A percentile compares a stretch with the other conserved stretches of the same genome.
phyloP scores from a whole-genome alignment of 2,888 invertebrate genomes.

The Yponomeuta sedellus region DNA sequence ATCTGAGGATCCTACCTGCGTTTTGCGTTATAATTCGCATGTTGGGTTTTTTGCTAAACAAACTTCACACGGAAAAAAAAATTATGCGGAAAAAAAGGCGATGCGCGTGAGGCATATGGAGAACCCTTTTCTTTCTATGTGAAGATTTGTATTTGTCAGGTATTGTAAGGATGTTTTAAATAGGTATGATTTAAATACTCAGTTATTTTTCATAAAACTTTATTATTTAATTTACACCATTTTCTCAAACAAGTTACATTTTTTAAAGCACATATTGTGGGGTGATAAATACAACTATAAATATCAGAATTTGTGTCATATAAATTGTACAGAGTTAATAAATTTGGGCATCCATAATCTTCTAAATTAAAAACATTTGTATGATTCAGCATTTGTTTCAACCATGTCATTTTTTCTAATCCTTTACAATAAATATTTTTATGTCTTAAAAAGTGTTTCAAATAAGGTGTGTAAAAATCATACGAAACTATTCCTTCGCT shows the following conservation, averaged over 20 bases:
- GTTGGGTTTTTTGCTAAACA: too few species aligned
- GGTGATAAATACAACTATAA: slow-evolving; percentile 15
- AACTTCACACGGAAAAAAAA: too few species aligned
- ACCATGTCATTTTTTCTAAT: slow-evolving; percentile 11
- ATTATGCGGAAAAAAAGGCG: too few species aligned
- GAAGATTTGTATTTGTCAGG: too few species aligned
- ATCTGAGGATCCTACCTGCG: too few species aligned
- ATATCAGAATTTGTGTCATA: slow-evolving; percentile 3
- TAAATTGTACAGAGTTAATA: slow-evolving; percentile 1
- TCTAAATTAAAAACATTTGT: slow-evolving; percentile 15
- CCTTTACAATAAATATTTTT: slow-evolving; percentile 18
- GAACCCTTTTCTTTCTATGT: too few species aligned
- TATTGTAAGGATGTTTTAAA: too few species aligned
- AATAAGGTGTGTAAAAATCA: not conserved
- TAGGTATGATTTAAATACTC: too few species aligned
- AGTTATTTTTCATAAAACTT: too few species aligned
- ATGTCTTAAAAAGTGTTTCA: slow-evolving; percentile 17
- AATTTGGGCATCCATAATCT: not conserved
- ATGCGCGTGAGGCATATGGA: too few species aligned
- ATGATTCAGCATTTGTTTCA: slow-evolving; percentile 8
- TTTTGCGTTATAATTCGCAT: too few species aligned
- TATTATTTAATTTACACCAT: slow-evolving; percentile 8
- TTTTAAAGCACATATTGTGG: slow-evolving; percentile 14
- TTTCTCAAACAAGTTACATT: slow-evolving; percentile 16
- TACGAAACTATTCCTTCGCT: slow-evolving; percentile 19